Percentiles rank a stretch among this genome's conserved stretches.
Conservation (phyloP, 2,113 vertebrate species). For the Harpagus bidentatus region DNA sequence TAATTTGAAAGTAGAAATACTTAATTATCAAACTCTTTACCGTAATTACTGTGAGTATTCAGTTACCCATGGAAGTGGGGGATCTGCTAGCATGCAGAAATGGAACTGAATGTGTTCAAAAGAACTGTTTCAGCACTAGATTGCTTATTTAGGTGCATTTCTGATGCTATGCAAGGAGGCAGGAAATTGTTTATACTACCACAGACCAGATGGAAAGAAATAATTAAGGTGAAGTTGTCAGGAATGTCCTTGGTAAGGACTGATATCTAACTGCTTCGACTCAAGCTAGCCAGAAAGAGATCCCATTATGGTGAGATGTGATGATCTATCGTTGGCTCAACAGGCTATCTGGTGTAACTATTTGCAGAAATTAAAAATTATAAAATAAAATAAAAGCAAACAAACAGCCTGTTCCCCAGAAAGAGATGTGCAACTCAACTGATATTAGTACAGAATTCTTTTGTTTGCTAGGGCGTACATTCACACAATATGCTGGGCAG, state of each 20-base stretch:
- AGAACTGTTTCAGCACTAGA: neutral
- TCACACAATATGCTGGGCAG: neutral
- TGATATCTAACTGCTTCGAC: neutral
- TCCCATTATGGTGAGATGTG: neutral
- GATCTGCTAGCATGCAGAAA: neutral
- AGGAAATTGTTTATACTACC: neutral
- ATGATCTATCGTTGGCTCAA: conserved; percentile 38
- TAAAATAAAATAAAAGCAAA: neutral
- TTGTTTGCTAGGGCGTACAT: neutral
- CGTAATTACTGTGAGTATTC: neutral
- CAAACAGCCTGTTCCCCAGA: neutral
- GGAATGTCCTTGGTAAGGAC: neutral
- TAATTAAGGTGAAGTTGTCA: neutral
- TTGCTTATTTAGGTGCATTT: neutral
- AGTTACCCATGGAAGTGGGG: neutral
- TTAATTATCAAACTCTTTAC: neutral
- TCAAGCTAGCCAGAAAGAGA: neutral
- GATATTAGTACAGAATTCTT: neutral
- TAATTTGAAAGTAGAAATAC: neutral
- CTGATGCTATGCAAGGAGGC: neutral
- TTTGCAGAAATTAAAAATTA: neutral
- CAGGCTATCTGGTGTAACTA: conserved; percentile 32
- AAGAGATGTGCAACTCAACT: neutral
- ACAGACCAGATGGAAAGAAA: neutral
- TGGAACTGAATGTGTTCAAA: neutral